These are phyloP conservation scores for Seladonia tumulorum DNA, from an alignment of 2,888 invertebrate genomes.

Conservation along the genomic window DNA sequence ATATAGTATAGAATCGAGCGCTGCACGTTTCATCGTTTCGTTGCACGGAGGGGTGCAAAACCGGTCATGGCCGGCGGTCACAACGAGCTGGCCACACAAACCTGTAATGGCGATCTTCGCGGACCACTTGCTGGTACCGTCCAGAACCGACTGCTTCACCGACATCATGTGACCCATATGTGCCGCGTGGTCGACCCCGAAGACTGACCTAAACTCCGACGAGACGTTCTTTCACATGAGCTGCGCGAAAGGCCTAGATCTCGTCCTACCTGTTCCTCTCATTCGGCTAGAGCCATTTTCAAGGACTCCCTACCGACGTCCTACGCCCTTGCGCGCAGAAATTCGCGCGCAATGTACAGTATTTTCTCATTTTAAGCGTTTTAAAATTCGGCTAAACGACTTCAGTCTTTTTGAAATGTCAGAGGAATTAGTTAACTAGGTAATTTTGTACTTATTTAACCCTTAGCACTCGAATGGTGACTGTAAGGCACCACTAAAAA, in stretches of 20 bases:
- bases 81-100: conserved; percentile 85
- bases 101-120: conserved; percentile 99
- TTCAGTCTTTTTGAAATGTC: too few relatives aligned
- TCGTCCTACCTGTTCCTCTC: conserved; percentile 65
- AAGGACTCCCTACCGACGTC: neutral
- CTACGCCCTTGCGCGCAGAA: neutral
- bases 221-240: conserved; percentile 79
- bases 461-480: too few relatives aligned
- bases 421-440: too few relatives aligned
- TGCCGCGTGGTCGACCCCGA: conserved; percentile 97
- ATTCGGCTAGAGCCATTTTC: conserved; percentile 9
- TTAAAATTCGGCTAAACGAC: too few relatives aligned
- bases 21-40: conserved; percentile 58
- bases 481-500: too few relatives aligned
- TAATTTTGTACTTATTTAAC: too few relatives aligned
- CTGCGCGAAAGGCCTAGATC: conserved; percentile 70
- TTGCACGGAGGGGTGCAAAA: conserved; percentile 57
- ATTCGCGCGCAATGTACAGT: conserved; percentile 33
- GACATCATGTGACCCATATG: conserved; percentile 98
- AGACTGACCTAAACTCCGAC: conserved; percentile 93
- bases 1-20: conserved; percentile 42
- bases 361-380: too few relatives aligned
- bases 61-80: conserved; percentile 61
- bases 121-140: conserved; percentile 99
- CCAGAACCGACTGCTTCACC: conserved; percentile 99